Percentiles rank a stretch among this genome's conserved stretches.
Evolutionary conservation across 2,797 vertebrate genomes (phyloP).

Genomic region (Hoplostethus mediterraneus): DNA sequence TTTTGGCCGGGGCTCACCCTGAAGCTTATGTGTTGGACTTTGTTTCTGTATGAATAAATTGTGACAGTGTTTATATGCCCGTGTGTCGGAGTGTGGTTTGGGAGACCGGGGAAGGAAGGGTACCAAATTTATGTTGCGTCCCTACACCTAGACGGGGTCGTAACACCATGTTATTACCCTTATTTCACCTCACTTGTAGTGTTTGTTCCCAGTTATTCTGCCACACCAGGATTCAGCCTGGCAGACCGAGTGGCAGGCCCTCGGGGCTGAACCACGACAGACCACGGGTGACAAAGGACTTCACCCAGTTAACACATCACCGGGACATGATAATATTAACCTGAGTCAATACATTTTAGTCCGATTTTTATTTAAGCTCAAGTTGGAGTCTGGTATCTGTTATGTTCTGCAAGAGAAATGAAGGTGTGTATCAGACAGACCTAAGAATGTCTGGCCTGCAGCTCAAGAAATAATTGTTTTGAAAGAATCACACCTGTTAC

Average conservation of each 20-base stretch:
- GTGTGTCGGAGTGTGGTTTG: too few species aligned
- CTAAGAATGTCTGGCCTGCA: background rate
- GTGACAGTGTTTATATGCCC: background rate
- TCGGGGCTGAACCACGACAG: too few species aligned
- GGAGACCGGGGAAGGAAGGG: too few species aligned
- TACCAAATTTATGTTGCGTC: too few species aligned
- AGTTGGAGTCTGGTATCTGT: slow-evolving; percentile 20
- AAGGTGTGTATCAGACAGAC: background rate
- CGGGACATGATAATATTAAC: slow-evolving; percentile 22
- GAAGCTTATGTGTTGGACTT: background rate
- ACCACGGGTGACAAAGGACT: slow-evolving; percentile 22
- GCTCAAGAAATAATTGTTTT: background rate
- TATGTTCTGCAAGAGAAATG: background rate
- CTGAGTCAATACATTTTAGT: background rate
- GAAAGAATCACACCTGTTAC: background rate
- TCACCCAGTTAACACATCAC: slow-evolving; percentile 32
- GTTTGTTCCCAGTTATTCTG: background rate
- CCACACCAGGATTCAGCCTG: background rate
- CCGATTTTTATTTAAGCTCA: background rate
- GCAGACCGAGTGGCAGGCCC: background rate
- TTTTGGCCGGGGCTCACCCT: too few species aligned
- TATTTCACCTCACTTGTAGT: slow-evolving; percentile 16
- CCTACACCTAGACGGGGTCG: background rate
- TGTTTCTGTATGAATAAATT: slow-evolving; percentile 20
- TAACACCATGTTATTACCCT: slow-evolving; percentile 21